Percentiles rank a stretch among this genome's conserved stretches.
Conservation (phyloP, 2,797 vertebrate species). For the Arrhamphus sclerolepis region DNA sequence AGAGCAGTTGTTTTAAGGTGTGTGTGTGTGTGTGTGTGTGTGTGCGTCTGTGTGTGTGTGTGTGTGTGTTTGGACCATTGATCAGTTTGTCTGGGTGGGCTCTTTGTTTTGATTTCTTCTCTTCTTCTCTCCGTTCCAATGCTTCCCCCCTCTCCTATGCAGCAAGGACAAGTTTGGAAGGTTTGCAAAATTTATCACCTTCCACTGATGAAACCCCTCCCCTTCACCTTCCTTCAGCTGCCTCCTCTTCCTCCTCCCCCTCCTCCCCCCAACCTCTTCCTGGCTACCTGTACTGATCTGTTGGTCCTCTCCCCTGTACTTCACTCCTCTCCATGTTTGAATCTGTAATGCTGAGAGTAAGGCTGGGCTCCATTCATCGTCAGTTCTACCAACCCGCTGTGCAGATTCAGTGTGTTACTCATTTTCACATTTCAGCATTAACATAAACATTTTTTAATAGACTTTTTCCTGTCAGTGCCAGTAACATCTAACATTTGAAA, state of each 20-base stretch:
- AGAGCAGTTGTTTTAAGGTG: slow-evolving; percentile 31
- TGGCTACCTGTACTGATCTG: slow-evolving; percentile 76
- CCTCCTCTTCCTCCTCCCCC: slow-evolving; percentile 25
- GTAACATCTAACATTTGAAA: not conserved
- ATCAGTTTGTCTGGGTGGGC: slow-evolving; percentile 73
- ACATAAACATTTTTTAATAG: slow-evolving; percentile 1
- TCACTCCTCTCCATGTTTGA: slow-evolving; percentile 67
- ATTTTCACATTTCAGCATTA: slow-evolving; percentile 18
- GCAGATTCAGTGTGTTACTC: slow-evolving; percentile 19
- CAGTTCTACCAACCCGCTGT: slow-evolving; percentile 18
- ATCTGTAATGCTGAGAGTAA: slow-evolving; percentile 47
- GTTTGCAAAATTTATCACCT: slow-evolving; percentile 99
- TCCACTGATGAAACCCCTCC: slow-evolving; percentile 80
- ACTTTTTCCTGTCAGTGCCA: not conserved
- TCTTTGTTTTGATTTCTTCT: slow-evolving; percentile 91
- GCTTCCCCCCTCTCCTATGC: slow-evolving; percentile 90
- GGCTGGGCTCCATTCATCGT: slow-evolving; percentile 43
- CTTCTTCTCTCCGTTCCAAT: slow-evolving; percentile 99
- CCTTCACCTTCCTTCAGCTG: slow-evolving; percentile 73
- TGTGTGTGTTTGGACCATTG: slow-evolving; percentile 44
- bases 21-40: slow-evolving; percentile 24
- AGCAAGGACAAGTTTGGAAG: slow-evolving; percentile 99
- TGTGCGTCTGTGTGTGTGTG: slow-evolving; percentile 17
- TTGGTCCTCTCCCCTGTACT: slow-evolving; percentile 67
- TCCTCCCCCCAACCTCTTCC: slow-evolving; percentile 62